Evolutionary conservation across 2,797 vertebrate genomes (phyloP).

Genomic region (Pseudochirops corinnae): DNA sequence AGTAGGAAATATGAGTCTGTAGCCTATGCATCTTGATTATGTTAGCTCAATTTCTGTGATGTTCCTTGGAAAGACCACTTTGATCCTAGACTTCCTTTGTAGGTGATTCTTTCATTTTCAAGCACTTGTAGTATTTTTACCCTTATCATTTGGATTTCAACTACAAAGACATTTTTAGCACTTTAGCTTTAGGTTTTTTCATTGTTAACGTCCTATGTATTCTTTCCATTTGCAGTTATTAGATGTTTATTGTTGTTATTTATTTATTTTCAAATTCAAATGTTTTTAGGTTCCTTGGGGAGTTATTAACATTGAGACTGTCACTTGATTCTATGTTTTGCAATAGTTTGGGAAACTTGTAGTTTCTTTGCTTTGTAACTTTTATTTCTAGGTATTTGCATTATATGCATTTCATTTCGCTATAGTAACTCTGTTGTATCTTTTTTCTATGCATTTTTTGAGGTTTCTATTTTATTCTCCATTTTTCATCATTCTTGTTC

Average conservation of each 20-base stretch:
- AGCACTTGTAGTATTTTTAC: not conserved
- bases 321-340: not conserved
- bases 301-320: not conserved
- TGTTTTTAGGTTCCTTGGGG: not conserved
- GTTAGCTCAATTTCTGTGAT: not conserved
- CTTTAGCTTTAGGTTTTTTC: not conserved
- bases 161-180: not conserved
- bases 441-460: not conserved
- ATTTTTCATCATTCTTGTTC: not conserved
- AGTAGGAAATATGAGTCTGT: not conserved
- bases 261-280: not conserved
- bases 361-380: not conserved
- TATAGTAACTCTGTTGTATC: not conserved
- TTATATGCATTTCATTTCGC: not conserved
- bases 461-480: not conserved
- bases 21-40: not conserved
- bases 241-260: not conserved
- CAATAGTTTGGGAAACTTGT: not conserved
- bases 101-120: not conserved
- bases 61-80: not conserved
- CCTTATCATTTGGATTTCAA: not conserved
- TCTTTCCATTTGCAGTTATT: not conserved
- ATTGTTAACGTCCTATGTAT: not conserved
- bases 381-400: not conserved
- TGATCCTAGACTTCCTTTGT: not conserved